A percentile compares a stretch with the other conserved stretches of the same genome.
phyloP scores from a whole-genome alignment of 2,888 invertebrate species.

The Dynastes maya region DNA sequence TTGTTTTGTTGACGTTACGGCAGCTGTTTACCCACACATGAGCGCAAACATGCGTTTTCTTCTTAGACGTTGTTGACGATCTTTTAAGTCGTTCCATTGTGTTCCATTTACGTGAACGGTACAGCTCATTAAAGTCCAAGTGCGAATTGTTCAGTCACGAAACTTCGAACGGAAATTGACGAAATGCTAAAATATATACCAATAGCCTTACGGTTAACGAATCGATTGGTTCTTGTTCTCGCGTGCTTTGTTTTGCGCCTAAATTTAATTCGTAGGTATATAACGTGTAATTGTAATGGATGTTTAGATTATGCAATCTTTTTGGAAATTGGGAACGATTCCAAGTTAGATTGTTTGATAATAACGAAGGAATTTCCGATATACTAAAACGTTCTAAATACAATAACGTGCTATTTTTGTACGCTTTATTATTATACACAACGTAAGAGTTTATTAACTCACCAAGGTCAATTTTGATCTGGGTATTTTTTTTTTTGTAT shows the following conservation, averaged over 20 bases:
- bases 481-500: no score
- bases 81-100: constrained; percentile 20
- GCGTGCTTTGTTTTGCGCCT: constrained; percentile 7
- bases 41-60: constrained; percentile 32
- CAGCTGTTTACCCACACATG: constrained; percentile 31
- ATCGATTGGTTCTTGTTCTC: constrained; percentile 34
- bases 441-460: neutral
- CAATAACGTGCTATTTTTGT: constrained; percentile 8
- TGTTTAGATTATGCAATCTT: constrained; percentile 21
- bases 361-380: constrained; percentile 19
- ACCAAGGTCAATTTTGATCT: no score
- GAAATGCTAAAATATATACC: constrained; percentile 8
- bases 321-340: constrained; percentile 12
- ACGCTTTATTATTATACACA: constrained; percentile 2
- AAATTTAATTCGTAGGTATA: constrained; percentile 6
- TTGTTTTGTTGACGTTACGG: constrained; percentile 18
- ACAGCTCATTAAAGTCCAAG: constrained; percentile 19
- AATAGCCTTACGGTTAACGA: constrained; percentile 9
- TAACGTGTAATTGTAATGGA: constrained; percentile 10
- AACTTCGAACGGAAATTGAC: constrained; percentile 32
- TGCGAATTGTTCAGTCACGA: constrained; percentile 39
- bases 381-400: neutral
- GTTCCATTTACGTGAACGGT: constrained; percentile 24
- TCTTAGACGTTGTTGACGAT: constrained; percentile 15
- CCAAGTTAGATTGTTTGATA: constrained; percentile 8